Percentiles rank a stretch among this genome's conserved stretches.
Evolutionary conservation across 2,888 invertebrate genomes (phyloP).

Genomic region (Sarcophaga caerulescens): DNA sequence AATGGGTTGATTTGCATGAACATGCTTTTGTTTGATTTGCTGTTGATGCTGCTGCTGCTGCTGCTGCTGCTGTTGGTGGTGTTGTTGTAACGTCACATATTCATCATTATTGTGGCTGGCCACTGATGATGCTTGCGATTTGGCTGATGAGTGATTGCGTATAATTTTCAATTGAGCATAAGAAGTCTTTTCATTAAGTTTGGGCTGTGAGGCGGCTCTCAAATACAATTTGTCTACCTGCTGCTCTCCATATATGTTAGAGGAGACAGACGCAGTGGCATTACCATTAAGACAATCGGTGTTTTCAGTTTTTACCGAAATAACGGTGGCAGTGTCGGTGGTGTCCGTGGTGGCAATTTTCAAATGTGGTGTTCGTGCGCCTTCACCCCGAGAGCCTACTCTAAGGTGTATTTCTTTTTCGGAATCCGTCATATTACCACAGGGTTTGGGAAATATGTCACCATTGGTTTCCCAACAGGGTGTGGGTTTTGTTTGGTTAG

Average conservation of each 20-base stretch:
- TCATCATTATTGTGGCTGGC: constrained; percentile 73
- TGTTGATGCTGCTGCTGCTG: constrained; percentile 69
- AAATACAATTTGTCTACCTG: constrained; percentile 88
- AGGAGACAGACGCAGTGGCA: constrained; percentile 53
- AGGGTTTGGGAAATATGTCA: constrained; percentile 90
- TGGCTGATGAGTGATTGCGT: constrained; percentile 72
- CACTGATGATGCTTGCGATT: constrained; percentile 47
- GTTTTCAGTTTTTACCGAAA: constrained; percentile 68
- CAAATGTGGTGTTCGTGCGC: constrained; percentile 83
- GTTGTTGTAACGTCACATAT: constrained; percentile 75
- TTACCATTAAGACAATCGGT: constrained; percentile 69
- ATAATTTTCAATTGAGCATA: constrained; percentile 80
- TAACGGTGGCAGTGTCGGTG: constrained; percentile 71
- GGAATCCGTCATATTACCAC: constrained; percentile 90
- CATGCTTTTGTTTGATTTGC: constrained; percentile 72
- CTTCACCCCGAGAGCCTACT: constrained; percentile 86
- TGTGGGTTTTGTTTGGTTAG: constrained; percentile 82
- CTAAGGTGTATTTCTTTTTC: constrained; percentile 86
- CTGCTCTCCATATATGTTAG: constrained; percentile 84
- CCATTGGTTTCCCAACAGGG: constrained; percentile 92
- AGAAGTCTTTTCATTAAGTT: constrained; percentile 79
- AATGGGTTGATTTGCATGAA: constrained; percentile 71
- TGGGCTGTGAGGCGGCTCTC: constrained; percentile 83
- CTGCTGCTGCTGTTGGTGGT: constrained; percentile 62
- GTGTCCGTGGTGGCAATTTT: constrained; percentile 70